These are phyloP conservation scores for Brienomyrus brachyistius DNA, from an alignment of 2,113 vertebrate species.

Conservation along the genomic window DNA sequence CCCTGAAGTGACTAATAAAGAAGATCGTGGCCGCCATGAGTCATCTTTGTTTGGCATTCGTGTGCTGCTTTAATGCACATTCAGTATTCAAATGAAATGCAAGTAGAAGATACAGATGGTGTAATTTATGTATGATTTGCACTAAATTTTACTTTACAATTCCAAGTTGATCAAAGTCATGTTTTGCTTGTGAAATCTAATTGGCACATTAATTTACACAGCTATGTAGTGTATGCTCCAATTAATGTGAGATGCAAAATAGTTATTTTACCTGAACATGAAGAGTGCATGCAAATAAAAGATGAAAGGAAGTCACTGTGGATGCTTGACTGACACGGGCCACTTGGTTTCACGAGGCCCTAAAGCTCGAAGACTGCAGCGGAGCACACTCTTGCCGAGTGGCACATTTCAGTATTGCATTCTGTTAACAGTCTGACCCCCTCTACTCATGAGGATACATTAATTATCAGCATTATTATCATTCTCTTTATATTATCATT, in stretches of 20 bases:
- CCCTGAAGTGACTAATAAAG: not conserved
- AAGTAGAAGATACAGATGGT: slow-evolving; percentile 25
- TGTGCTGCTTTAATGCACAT: not conserved
- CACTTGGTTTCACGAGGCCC: not conserved
- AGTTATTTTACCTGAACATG: slow-evolving; percentile 23
- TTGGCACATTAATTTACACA: slow-evolving; percentile 32
- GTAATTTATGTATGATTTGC: slow-evolving; percentile 25
- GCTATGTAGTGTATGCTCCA: slow-evolving; percentile 9
- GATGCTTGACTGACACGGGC: not conserved
- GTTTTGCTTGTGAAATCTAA: slow-evolving; percentile 31
- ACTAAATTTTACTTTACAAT: slow-evolving; percentile 24
- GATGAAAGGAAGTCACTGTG: not conserved
- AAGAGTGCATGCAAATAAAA: not conserved
- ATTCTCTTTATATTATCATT: not conserved
- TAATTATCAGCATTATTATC: not conserved
- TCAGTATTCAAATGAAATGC: slow-evolving; percentile 24
- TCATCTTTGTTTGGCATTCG: slow-evolving; percentile 1
- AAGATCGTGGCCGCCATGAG: not conserved
- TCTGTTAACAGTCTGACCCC: not conserved
- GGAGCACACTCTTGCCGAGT: not conserved
- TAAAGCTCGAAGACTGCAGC: not conserved
- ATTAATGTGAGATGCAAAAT: slow-evolving; percentile 23
- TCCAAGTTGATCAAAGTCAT: slow-evolving; percentile 22
- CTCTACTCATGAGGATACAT: not conserved
- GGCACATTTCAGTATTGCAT: slow-evolving; percentile 25